A percentile compares a stretch with the other conserved stretches of the same genome.
Conservation (phyloP, 2,797 vertebrate genomes). For the Protonibea diacanthus region DNA sequence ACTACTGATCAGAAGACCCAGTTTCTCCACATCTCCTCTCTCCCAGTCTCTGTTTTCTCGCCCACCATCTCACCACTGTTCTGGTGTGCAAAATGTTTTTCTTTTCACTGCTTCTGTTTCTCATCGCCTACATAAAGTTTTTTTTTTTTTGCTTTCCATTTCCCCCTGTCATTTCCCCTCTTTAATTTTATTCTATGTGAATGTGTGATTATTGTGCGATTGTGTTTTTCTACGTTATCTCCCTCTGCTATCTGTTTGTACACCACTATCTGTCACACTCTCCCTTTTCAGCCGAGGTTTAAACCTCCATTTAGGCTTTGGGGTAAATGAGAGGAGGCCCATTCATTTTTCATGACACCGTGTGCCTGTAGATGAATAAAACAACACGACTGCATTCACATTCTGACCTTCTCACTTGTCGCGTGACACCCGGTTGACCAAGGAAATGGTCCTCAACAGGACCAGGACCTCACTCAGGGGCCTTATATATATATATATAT, state of each 20-base stretch:
- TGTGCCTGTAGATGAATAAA: conserved; percentile 78
- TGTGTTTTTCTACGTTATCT: conserved; percentile 3
- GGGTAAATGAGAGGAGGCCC: conserved; percentile 75
- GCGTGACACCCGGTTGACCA: conserved; percentile 56
- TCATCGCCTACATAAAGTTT: neutral
- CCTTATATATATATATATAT: conserved; percentile 5
- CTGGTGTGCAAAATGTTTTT: conserved; percentile 12
- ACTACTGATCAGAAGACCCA: conserved; percentile 28
- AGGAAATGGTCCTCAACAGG: conserved; percentile 12
- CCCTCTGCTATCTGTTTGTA: conserved; percentile 20
- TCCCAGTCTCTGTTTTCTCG: conserved; percentile 27
- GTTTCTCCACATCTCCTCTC: conserved; percentile 21
- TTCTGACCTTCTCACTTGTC: conserved; percentile 74
- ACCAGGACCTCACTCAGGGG: neutral
- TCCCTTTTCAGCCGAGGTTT: conserved; percentile 75
- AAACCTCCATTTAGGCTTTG: conserved; percentile 75
- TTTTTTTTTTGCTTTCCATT: neutral
- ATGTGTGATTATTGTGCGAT: neutral
- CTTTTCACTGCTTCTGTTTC: neutral
- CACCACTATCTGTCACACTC: conserved; percentile 55
- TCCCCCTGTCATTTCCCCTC: neutral
- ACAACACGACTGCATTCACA: conserved; percentile 65
- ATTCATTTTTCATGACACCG: conserved; percentile 83
- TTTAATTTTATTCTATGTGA: neutral
- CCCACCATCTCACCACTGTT: conserved; percentile 29